Percentiles rank a stretch among this genome's conserved stretches.
These are phyloP conservation scores for Ceratina australensis DNA, from an alignment of 1,140 invertebrate genomes.

Conservation along the genomic window DNA sequence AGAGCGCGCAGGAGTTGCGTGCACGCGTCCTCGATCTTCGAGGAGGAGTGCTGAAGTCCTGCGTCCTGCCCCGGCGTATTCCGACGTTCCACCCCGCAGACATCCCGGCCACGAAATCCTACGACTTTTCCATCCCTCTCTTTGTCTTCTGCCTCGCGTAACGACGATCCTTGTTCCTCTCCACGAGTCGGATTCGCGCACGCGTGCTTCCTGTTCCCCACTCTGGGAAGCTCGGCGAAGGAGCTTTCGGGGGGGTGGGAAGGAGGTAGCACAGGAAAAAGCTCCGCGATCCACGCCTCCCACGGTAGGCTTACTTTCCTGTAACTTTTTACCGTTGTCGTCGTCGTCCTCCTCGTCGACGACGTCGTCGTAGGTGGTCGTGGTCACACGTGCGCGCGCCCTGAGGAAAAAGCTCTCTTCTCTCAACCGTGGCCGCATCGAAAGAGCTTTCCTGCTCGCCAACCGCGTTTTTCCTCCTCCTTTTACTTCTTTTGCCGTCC, in stretches of 20 bases:
- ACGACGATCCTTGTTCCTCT: conserved; percentile 46
- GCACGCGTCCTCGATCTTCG: conserved; percentile 50
- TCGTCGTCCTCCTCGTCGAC: conserved; percentile 50
- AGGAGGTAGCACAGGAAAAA: conserved; percentile 54
- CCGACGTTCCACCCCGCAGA: conserved; percentile 42
- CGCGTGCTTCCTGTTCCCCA: conserved; percentile 61
- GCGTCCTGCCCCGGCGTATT: conserved; percentile 55
- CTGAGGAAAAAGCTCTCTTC: conserved; percentile 56
- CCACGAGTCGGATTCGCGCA: conserved; percentile 56
- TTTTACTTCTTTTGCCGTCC: conserved; percentile 40
- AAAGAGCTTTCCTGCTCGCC: conserved; percentile 63
- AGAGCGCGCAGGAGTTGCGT: conserved; percentile 14
- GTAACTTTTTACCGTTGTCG: conserved; percentile 61
- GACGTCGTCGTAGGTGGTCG: conserved; percentile 60
- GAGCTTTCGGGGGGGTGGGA: conserved; percentile 41
- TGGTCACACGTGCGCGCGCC: conserved; percentile 51
- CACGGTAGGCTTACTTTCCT: conserved; percentile 71
- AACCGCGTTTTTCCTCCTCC: conserved; percentile 43
- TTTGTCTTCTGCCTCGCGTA: not conserved
- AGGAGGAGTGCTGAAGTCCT: conserved; percentile 64
- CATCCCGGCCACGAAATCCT: conserved; percentile 51
- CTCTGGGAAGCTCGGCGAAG: conserved; percentile 54
- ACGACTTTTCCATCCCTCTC: conserved; percentile 49
- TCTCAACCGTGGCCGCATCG: conserved; percentile 32
- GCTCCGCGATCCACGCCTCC: conserved; percentile 75